phyloP scores from a whole-genome alignment of 2,113 vertebrate genomes.

The Pteruthius melanotis region DNA sequence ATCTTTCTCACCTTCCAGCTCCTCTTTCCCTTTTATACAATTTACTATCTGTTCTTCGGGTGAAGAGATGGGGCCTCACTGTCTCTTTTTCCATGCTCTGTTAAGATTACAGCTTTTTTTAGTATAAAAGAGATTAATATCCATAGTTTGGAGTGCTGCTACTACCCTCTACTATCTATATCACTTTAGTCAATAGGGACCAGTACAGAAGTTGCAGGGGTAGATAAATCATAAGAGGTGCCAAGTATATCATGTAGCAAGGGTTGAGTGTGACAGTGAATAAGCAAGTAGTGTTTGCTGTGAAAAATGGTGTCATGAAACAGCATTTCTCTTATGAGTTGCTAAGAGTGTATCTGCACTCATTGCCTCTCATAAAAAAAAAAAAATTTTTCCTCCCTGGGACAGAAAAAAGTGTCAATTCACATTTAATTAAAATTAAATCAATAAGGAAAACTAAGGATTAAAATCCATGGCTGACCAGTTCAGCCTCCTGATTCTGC shows the following conservation, averaged over 20 bases:
- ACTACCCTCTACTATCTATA: background rate
- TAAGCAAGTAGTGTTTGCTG: background rate
- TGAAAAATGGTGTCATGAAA: background rate
- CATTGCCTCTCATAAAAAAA: background rate
- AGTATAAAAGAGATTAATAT: background rate
- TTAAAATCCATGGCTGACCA: background rate
- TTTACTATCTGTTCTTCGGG: accelerated
- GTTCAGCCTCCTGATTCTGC: accelerated
- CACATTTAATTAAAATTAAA: background rate
- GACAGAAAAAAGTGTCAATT: background rate
- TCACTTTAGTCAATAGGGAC: background rate
- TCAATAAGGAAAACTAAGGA: background rate
- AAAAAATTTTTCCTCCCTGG: background rate
- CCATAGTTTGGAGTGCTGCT: background rate
- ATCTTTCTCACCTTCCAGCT: background rate
- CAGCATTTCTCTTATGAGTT: background rate
- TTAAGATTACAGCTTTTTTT: background rate
- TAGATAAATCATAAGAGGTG: background rate
- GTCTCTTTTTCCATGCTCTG: background rate
- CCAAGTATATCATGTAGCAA: background rate
- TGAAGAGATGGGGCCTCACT: background rate
- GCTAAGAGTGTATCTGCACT: background rate
- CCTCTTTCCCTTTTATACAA: background rate
- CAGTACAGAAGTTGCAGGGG: background rate
- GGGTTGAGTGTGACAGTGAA: background rate